These are phyloP conservation scores for Stegodyphus mimosarum DNA, from an alignment of 1,140 invertebrate species.

Conservation along the genomic window DNA sequence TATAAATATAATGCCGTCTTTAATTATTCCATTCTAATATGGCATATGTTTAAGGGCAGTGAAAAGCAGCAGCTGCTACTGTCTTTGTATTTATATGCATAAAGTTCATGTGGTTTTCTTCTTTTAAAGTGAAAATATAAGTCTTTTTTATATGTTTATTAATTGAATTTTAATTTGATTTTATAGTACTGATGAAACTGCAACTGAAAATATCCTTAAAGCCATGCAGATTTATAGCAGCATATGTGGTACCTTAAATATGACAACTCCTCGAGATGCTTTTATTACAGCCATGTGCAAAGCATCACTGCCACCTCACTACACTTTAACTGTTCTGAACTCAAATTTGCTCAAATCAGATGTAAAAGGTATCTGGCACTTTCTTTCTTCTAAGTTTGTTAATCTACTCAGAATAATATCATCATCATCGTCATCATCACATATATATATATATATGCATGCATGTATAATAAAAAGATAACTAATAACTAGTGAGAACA, in stretches of 20 bases:
- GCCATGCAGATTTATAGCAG: constrained; percentile 88
- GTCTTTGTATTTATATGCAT: too few relatives aligned
- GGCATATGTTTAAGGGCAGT: too few relatives aligned
- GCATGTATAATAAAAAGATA: too few relatives aligned
- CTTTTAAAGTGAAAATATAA: neutral
- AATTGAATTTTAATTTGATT: constrained; percentile 22
- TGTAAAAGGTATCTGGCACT: constrained; percentile 27
- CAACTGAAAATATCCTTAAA: constrained; percentile 88
- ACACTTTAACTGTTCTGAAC: constrained; percentile 73
- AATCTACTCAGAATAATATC: neutral
- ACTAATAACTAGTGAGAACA: too few relatives aligned
- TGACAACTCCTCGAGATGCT: constrained; percentile 85
- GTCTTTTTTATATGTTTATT: neutral
- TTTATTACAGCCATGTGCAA: constrained; percentile 95
- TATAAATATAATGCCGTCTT: too few relatives aligned
- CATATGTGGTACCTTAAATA: constrained; percentile 79
- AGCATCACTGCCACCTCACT: constrained; percentile 93
- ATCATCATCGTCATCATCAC: too few relatives aligned
- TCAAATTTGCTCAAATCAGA: constrained; percentile 34
- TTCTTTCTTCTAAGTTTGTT: neutral
- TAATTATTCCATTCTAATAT: too few relatives aligned
- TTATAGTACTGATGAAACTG: constrained; percentile 88
- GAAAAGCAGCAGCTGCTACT: too few relatives aligned
- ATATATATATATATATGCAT: too few relatives aligned
- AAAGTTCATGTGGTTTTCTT: too few relatives aligned